phyloP scores from a whole-genome alignment of 2,797 vertebrate species.

The Podarcis siculus region DNA sequence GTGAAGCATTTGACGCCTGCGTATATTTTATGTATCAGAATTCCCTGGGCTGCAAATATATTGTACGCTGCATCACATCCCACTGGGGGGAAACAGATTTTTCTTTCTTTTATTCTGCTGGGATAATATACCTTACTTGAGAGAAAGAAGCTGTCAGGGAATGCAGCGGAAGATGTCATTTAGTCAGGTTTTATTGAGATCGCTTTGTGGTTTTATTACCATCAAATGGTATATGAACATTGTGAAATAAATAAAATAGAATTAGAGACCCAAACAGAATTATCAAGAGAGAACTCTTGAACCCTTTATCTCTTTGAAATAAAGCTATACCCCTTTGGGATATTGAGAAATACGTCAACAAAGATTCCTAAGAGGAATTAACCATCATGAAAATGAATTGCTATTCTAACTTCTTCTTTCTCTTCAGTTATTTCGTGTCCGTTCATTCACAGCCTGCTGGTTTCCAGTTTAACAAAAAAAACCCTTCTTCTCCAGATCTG shows the following conservation, averaged over 20 bases:
- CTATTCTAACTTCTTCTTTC: neutral
- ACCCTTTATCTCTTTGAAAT: slow-evolving; percentile 18
- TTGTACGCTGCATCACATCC: neutral
- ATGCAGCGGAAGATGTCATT: neutral
- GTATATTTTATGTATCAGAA: neutral
- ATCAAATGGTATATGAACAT: too few relatives aligned
- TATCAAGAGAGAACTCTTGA: slow-evolving; percentile 8
- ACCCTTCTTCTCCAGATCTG: neutral
- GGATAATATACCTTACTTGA: neutral
- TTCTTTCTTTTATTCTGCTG: neutral
- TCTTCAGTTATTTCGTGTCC: slow-evolving; percentile 11
- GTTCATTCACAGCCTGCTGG: neutral
- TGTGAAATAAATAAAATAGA: too few relatives aligned
- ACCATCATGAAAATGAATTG: fast-evolving
- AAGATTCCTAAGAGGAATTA: neutral
- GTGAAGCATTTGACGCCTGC: neutral
- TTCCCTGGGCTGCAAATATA: neutral
- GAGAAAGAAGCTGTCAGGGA: neutral
- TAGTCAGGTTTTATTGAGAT: neutral
- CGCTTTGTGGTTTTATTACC: too few relatives aligned
- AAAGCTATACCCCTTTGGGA: neutral
- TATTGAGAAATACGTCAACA: neutral
- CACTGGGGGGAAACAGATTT: slow-evolving; percentile 11
- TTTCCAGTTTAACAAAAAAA: slow-evolving; percentile 12
- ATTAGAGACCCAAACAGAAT: fast-evolving